Percentiles rank a stretch among this genome's conserved stretches.
These are phyloP conservation scores for Leptinotarsa undecemlineata DNA, from an alignment of 1,140 invertebrate species.

Conservation along the genomic window DNA sequence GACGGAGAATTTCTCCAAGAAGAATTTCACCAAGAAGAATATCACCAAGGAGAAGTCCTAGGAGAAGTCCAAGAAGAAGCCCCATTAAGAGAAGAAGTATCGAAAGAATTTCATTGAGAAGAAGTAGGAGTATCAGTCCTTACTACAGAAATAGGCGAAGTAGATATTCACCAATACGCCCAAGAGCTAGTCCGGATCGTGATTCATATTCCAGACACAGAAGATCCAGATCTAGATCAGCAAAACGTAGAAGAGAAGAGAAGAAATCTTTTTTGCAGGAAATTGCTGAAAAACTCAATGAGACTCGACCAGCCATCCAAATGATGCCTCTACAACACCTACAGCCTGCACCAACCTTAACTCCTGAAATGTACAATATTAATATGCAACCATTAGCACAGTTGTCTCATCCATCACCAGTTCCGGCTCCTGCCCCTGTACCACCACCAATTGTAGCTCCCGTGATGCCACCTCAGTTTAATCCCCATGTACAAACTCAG, in stretches of 20 bases:
- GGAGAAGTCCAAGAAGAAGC: slow-evolving; percentile 15
- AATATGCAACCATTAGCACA: slow-evolving; percentile 2
- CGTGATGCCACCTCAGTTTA: slow-evolving; percentile 1
- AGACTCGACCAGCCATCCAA: slow-evolving; percentile 29
- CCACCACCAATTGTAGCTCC: slow-evolving; percentile 6
- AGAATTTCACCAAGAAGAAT: slow-evolving; percentile 27
- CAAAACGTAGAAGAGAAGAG: slow-evolving; percentile 33
- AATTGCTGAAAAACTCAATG: slow-evolving; percentile 47
- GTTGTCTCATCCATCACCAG: slow-evolving; percentile 8
- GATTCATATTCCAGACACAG: slow-evolving; percentile 25
- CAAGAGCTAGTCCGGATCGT: slow-evolving; percentile 21
- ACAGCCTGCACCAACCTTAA: background rate
- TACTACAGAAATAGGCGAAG: slow-evolving; percentile 17
- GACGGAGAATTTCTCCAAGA: slow-evolving; percentile 17
- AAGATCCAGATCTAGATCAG: slow-evolving; percentile 30
- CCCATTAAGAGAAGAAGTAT: slow-evolving; percentile 19
- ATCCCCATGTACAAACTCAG: slow-evolving; percentile 2
- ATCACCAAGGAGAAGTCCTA: slow-evolving; percentile 4
- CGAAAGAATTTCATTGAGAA: slow-evolving; percentile 18
- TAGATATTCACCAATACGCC: slow-evolving; percentile 9
- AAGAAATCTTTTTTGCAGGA: slow-evolving; percentile 49
- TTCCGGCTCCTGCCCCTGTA: slow-evolving; percentile 19
- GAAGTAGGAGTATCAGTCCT: slow-evolving; percentile 29
- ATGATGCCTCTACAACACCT: slow-evolving; percentile 6
- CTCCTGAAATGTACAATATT: background rate